Evolutionary conservation across 2,113 vertebrate genomes (phyloP).

Genomic region (Monarcha castaneiventris): DNA sequence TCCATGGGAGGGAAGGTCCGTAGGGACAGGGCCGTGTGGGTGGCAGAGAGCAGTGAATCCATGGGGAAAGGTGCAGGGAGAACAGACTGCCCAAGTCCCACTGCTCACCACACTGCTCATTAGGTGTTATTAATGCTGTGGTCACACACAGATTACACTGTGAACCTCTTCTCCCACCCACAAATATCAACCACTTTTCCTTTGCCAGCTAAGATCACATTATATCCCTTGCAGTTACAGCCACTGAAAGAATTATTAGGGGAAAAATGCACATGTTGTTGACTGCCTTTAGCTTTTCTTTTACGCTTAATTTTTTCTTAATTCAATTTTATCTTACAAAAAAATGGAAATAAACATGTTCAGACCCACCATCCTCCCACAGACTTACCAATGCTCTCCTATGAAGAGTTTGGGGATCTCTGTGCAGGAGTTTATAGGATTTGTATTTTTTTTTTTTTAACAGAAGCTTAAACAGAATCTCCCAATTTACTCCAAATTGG

Average conservation of each 20-base stretch:
- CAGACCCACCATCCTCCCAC: neutral
- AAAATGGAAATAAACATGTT: neutral
- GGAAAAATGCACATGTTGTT: neutral
- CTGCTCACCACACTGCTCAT: neutral
- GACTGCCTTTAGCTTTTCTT: neutral
- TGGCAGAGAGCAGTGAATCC: neutral
- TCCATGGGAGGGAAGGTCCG: neutral
- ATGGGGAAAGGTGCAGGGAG: neutral
- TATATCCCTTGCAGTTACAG: neutral
- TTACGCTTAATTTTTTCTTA: neutral
- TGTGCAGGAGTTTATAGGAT: neutral
- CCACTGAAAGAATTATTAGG: neutral
- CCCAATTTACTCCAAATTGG: neutral
- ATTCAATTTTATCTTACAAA: neutral
- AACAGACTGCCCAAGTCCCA: neutral
- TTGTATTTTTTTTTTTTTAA: neutral
- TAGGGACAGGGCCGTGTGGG: neutral
- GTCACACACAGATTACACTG: fast-evolving
- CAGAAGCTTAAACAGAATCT: neutral
- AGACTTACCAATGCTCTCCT: neutral
- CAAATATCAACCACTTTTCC: neutral
- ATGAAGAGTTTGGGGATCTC: neutral
- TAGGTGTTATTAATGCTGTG: neutral
- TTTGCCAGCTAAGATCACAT: neutral
- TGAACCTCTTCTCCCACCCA: neutral